These are phyloP conservation scores for Muscina levida DNA, from an alignment of 2,888 invertebrate genomes.

Conservation along the genomic window DNA sequence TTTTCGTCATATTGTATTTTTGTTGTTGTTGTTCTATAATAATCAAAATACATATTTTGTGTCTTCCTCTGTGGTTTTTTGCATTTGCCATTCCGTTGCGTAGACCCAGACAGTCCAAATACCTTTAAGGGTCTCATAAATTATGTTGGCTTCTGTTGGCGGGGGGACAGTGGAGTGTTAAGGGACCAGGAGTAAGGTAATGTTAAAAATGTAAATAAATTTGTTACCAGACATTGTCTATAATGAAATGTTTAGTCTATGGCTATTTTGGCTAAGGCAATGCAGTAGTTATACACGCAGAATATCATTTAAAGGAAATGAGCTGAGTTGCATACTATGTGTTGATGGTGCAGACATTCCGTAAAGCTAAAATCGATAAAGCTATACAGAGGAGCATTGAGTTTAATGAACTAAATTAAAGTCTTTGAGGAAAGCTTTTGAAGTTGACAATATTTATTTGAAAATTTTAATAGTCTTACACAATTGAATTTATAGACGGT, in stretches of 20 bases:
- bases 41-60: slow-evolving; percentile 55
- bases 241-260: slow-evolving; percentile 1
- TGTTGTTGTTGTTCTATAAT: slow-evolving; percentile 38
- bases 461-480: too few species aligned
- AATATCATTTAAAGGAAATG: slow-evolving; percentile 12
- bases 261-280: background rate
- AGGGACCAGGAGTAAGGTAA: background rate
- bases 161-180: too few species aligned
- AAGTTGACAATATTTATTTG: too few species aligned
- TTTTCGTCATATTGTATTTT: background rate
- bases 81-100: slow-evolving; percentile 43
- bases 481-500: too few species aligned
- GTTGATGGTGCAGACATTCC: too few species aligned
- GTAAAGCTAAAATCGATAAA: too few species aligned
- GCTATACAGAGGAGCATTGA: too few species aligned
- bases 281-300: too few species aligned
- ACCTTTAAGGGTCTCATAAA: slow-evolving; percentile 61
- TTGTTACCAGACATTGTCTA: background rate
- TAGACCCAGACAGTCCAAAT: slow-evolving; percentile 35
- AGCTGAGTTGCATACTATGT: too few species aligned
- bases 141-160: slow-evolving; percentile 54
- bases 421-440: too few species aligned
- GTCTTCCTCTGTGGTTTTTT: slow-evolving; percentile 14
- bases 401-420: too few species aligned
- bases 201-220: background rate